Base-by-base conservation (phyloP, 1,140 invertebrate species). In the Panagrolaimus sp. region DNA sequence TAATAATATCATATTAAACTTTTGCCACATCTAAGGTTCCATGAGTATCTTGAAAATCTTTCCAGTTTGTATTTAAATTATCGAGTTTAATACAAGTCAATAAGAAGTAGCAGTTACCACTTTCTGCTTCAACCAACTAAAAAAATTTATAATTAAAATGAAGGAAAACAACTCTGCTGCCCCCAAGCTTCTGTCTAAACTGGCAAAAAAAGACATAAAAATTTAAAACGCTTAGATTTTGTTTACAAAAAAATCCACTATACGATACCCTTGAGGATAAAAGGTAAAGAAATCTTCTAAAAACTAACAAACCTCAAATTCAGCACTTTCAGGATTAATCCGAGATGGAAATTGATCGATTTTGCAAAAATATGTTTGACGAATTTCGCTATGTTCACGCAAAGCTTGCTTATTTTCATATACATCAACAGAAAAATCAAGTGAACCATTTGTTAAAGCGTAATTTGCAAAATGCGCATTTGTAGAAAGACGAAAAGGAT, bases 251-350 rank as follows among this genome's bases (percentile, higher is more conserved):
- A 38, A 38, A 7, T 38, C 32, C 32, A 38, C 2, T 38, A 2
- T 38, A 38, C 32, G 32, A 38, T 38, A 38, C 32, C 7, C 32
- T 38, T 38, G 32, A 7, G 32, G 7, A 38, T 38, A 38, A 38
- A 38, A 38, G 32, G 32, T 38, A 38, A 38, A 38, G 32, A 38
- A 38, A 38, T 38, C 32, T 38, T 38, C 32, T 38, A 47, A 47
- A 38, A 38, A 38, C n/a, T 47, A 46, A 58, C 62, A 47, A 38
- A 76, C 75, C 68, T 77, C 68, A 66, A 80, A 77, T 52, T 68
- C 68, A 44, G 73, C 75, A 64, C 75, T 77, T 62, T 77, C 78
- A 5, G 75, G 65, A 48, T 79, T 79, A 55, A 77, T 77, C 63
- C 71, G 62, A 10, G 75, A 76, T 24, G 75, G 75, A 46, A 77